Base-by-base conservation (phyloP, 1,140 invertebrate genomes). In the Achatina immaculata region DNA sequence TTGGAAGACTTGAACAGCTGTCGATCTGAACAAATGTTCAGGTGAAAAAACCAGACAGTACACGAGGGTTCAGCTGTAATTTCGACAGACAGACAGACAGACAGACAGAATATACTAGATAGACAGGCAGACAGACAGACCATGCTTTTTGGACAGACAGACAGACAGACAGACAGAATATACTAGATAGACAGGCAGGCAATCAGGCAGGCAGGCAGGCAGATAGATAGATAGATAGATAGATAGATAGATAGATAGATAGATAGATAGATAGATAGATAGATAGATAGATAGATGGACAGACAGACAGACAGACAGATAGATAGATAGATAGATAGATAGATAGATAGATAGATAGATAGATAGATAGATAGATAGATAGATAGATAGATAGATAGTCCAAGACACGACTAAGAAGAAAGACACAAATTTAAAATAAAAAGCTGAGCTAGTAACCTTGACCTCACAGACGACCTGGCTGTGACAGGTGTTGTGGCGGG, bases 271-370 rank as follows among this genome's bases (percentile, higher is more conserved):
- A 51, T 11, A 51, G 11, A 51, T 11, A 51, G 11, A 51, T 11
- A 51, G 11, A 51, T 11, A 51, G 11, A 51, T 11, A 51, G 11
- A 51, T 11, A 51, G 11, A 51, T 11, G 24, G 11, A 51, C 11
- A n/a, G n/a, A n/a, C n/a, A n/a, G n/a, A n/a, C n/a, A n/a, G n/a
- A n/a, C n/a, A n/a, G n/a, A n/a, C n/a, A n/a, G n/a, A n/a, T n/a
- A n/a, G n/a, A n/a, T n/a, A n/a, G n/a, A n/a, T n/a, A n/a, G n/a
- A n/a, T n/a, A 51, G 11, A 51, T 11, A 51, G 11, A 51, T 51
- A 51, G 48, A 51, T 51, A 51, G 48, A 51, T 51, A 51, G 48
- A 51, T 51, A 51, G 48, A 51, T 51, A 51, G 48, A 51, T 51
- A 51, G 48, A 51, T 51, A 51, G 48, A 51, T 51, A 51, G 48